Base-by-base conservation (phyloP, 2,113 vertebrate species). In the Thamnaconus septentrionalis region DNA sequence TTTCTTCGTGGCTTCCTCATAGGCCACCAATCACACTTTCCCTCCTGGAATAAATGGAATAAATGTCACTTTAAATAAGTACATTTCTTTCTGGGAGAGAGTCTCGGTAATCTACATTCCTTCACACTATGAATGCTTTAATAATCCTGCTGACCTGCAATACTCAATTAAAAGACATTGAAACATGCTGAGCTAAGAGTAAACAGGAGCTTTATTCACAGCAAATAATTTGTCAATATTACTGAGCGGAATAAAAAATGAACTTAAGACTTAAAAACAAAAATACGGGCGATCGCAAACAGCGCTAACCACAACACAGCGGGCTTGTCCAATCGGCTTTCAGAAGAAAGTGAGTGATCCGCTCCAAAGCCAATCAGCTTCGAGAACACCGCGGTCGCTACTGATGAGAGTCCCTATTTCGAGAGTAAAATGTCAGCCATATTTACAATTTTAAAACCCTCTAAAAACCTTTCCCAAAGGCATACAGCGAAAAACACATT, bases 1-100 rank as follows among this genome's bases (percentile, higher is more conserved):
- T 93, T 95, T 84, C 92, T 92, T 60, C 94, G 94, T 78, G 94
- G 95, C 79, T 98, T 98, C 94, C 94, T 96, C 97, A 99, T 99
- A 67, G 87, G 82, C 85, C 78, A 84, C 80, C 83, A 66, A 66
- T 81, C 82, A 85, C 70, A 70, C 60, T 82, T 73, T 78, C 67
- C 67, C 65, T 61, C 74, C 88, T 85, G 64, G 43, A 64, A 64
- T 56, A 57, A 74, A 45, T 43, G 62, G 4, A 5, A 50, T 78
- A 46, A 9, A 53, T 64, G 70, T 51, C 18, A 12, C 7, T 41
- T 3, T 10, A 59, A 69, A 42, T 56, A 49, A 49, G 5, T 50
- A 7, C 56, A 31, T 31, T 56, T 31, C 1, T 31, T 31, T 31
- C 18, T 31, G 18, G 18, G 18, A 31, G 18, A 31, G 18, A 31